Evolutionary conservation across 2,888 invertebrate species (phyloP).

Genomic region (Parnassius orleans): DNA sequence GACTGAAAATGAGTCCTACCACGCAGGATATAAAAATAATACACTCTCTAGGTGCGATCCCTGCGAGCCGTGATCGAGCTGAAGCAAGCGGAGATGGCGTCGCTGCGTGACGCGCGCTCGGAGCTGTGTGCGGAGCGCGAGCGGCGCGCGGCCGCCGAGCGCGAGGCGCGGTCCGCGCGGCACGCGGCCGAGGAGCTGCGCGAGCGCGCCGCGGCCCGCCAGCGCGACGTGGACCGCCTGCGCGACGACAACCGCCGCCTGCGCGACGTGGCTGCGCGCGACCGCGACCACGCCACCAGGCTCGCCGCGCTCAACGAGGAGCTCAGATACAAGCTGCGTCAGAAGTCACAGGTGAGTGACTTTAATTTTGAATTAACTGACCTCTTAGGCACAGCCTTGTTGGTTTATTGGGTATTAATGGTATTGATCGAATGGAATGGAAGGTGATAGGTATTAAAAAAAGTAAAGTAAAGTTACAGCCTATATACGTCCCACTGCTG

Average conservation of each 20-base stretch:
- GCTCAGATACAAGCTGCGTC: slow-evolving; percentile 91
- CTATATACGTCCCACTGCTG: too few relatives aligned
- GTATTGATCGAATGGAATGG: too few relatives aligned
- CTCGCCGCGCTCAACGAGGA: slow-evolving; percentile 93
- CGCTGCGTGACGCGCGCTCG: slow-evolving; percentile 86
- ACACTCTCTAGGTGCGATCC: slow-evolving; percentile 77
- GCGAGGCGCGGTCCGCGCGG: slow-evolving; percentile 87
- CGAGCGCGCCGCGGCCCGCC: slow-evolving; percentile 86
- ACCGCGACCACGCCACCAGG: slow-evolving; percentile 88
- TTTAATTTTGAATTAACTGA: too few relatives aligned
- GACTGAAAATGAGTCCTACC: too few relatives aligned
- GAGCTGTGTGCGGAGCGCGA: slow-evolving; percentile 88
- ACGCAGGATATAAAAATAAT: too few relatives aligned
- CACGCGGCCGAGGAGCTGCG: slow-evolving; percentile 94
- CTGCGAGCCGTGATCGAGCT: slow-evolving; percentile 93
- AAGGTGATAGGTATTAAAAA: too few relatives aligned
- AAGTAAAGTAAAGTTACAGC: too few relatives aligned
- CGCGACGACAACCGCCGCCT: slow-evolving; percentile 84
- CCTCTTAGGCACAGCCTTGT: too few relatives aligned
- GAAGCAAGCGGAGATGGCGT: slow-evolving; percentile 91
- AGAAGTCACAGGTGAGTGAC: slow-evolving; percentile 86
- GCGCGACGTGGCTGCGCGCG: slow-evolving; percentile 86
- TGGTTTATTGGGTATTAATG: too few relatives aligned
- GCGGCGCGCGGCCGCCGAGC: slow-evolving; percentile 85
- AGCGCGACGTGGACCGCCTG: slow-evolving; percentile 84